Evolutionary conservation across 2,113 vertebrate genomes (phyloP).

Genomic region (Athene cunicularia): DNA sequence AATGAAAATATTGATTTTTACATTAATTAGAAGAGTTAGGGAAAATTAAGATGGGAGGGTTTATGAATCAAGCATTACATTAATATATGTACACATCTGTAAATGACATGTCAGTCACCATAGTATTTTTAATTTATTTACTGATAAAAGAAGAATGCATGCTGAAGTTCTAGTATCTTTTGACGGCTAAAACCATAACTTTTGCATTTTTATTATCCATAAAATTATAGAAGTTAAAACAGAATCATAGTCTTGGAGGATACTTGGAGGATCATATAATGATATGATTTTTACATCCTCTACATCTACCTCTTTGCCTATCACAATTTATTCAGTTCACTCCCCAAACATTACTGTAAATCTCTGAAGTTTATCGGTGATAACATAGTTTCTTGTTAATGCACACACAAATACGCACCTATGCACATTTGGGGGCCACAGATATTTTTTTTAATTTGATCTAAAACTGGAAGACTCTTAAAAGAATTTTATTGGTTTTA

Average conservation of each 20-base stretch:
- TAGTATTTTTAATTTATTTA: background rate
- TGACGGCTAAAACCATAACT: background rate
- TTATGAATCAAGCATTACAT: background rate
- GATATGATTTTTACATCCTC: background rate
- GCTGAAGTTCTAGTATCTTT: background rate
- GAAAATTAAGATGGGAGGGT: background rate
- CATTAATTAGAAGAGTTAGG: background rate
- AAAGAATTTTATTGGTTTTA: background rate
- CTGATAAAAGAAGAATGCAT: background rate
- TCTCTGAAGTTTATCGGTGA: background rate
- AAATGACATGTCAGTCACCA: background rate
- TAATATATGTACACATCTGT: background rate
- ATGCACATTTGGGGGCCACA: background rate
- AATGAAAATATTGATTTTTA: background rate
- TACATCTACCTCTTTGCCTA: background rate
- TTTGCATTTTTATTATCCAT: background rate
- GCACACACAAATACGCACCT: background rate
- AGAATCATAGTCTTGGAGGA: background rate
- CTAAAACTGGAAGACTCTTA: background rate
- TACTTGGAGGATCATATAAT: too few species aligned
- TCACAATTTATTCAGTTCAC: background rate
- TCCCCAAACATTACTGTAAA: background rate
- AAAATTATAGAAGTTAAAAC: background rate
- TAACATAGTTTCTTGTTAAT: background rate
- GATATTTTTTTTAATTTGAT: background rate